Percentiles rank a stretch among this genome's conserved stretches.
Conservation (phyloP, 2,888 invertebrate species). For the Nephrotoma flavescens region DNA sequence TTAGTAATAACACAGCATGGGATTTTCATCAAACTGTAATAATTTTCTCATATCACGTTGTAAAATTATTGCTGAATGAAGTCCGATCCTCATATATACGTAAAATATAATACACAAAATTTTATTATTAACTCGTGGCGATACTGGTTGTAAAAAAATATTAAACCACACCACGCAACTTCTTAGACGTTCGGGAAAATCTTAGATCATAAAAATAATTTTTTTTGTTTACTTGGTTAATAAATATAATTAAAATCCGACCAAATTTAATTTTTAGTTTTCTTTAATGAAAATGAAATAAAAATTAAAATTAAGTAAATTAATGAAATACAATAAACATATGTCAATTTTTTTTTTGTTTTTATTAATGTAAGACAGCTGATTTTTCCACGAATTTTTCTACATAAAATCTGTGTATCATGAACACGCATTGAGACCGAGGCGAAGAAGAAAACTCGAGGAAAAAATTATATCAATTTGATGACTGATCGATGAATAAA, state of each 20-base stretch:
- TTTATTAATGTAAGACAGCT: neutral
- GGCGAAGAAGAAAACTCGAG: neutral
- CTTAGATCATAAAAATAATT: neutral
- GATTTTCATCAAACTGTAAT: neutral
- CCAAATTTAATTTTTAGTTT: neutral
- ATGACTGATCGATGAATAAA: neutral
- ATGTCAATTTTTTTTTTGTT: neutral
- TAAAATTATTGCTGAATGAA: neutral
- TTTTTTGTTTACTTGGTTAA: neutral
- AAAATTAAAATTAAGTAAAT: neutral
- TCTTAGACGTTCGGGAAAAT: neutral
- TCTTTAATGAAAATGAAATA: neutral
- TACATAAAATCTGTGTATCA: neutral
- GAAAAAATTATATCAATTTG: neutral
- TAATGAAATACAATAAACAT: neutral
- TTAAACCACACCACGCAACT: neutral
- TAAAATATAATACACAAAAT: neutral
- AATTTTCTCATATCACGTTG: neutral
- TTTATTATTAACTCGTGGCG: neutral
- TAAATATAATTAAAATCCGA: neutral
- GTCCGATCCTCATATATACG: neutral
- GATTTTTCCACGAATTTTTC: neutral
- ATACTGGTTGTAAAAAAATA: neutral
- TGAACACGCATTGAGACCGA: neutral
- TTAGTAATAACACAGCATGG: conserved; percentile 1